Base-by-base conservation (phyloP, 1,140 invertebrate genomes). In the Drosophila orena region DNA sequence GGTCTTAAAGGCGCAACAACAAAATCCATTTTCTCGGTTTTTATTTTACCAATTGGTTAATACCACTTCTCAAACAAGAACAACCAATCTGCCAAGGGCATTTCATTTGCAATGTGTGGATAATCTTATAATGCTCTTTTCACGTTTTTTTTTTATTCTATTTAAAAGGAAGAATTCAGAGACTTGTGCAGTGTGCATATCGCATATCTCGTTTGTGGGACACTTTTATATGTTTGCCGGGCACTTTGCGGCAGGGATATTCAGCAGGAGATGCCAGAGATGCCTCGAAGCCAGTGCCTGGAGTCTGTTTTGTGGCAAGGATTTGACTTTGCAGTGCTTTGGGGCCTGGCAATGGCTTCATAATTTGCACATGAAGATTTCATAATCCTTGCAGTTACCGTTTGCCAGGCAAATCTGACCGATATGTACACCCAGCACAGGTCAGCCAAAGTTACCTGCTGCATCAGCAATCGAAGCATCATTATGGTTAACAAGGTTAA, bases 161-260 rank as follows among this genome's bases (percentile, higher is more conserved):
- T 37, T 54, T 46, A 49, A 10, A 47, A n/a, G 24, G 17, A 46
- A 64, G 35, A 46, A 50, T 59, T 59, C 11, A 37, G 46, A 49
- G 47, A 27, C 73, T 78, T 81, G 56, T 66, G 56, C 56, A 70
- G 65, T 77, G 77, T 54, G 73, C 62, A 81, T 85, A 80, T 84
- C 68, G 59, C 52, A 74, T 61, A 86, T 77, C 58, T 46, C 42
- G 54, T 42, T 59, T 62, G 55, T 50, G 60, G 56, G 49, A 61
- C 53, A 70, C 55, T 78, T 70, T 62, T 20, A 62, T 81, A 52
- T 76, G 74, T 88, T 71, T 81, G 78, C 53, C 22, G n/a, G 80
- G 42, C 54, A 68, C 74, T 81, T 59, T 71, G 44, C 24, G 64
- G 61, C 46, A 38, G 35, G 42, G 37, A 79, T 64, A 61, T 60